Percentiles rank a stretch among this genome's conserved stretches.
phyloP scores from a whole-genome alignment of 2,797 vertebrate species.

The Hemibagrus guttatus region DNA sequence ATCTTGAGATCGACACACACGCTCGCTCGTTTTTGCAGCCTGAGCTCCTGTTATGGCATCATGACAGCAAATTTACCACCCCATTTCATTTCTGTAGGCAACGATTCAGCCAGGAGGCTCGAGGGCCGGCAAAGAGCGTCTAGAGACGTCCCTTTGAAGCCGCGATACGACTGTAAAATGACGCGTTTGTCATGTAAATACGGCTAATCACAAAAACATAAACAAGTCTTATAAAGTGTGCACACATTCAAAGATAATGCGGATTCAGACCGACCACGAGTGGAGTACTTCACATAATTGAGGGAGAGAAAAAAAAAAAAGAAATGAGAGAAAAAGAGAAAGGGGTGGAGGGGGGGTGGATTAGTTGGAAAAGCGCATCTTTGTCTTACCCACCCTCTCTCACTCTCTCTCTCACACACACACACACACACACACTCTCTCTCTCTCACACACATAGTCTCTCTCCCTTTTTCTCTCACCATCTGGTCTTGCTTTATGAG shows the following conservation, averaged over 20 bases:
- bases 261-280: constrained; percentile 39
- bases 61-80: constrained; percentile 1
- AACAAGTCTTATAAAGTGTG: constrained; percentile 68
- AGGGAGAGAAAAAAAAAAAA: constrained; percentile 27
- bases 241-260: constrained; percentile 55
- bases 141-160: constrained; percentile 67
- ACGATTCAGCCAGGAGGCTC: background rate
- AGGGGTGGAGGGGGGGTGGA: background rate
- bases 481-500: constrained; percentile 54
- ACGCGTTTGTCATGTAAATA: constrained; percentile 61
- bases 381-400: constrained; percentile 29
- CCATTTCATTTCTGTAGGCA: constrained; percentile 19
- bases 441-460: background rate
- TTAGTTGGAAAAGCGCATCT: constrained; percentile 47
- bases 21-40: background rate
- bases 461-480: constrained; percentile 41
- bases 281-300: constrained; percentile 46
- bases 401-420: background rate
- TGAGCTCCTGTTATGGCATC: background rate
- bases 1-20: background rate
- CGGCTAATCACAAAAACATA: constrained; percentile 49
- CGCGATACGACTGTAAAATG: constrained; percentile 65
- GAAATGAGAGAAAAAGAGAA: background rate
- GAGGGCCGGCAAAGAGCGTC: background rate
- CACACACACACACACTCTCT: constrained; percentile 20